Evolutionary conservation across 2,888 invertebrate genomes (phyloP).

Genomic region (Lepidonotus clava): DNA sequence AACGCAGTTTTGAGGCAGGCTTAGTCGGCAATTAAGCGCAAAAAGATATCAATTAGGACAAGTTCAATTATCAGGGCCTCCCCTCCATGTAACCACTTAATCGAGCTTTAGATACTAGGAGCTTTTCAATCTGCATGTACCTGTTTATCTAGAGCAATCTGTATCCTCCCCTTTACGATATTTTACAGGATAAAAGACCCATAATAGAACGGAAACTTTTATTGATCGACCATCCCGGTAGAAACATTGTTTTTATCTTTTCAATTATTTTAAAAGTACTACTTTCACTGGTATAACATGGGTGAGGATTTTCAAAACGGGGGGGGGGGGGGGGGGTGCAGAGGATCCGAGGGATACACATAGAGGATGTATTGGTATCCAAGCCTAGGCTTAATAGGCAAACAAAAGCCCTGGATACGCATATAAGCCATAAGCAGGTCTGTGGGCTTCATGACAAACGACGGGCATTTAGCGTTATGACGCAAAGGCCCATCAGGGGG

Average conservation of each 20-base stretch:
- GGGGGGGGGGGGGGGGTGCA: too few relatives aligned
- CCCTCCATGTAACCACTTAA: too few relatives aligned
- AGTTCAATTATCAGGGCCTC: too few relatives aligned
- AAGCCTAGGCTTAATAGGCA: constrained; percentile 24
- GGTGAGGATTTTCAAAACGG: too few relatives aligned
- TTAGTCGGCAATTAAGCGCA: background rate
- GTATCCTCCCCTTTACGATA: too few relatives aligned
- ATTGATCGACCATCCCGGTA: background rate
- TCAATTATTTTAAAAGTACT: too few relatives aligned
- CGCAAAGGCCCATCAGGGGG: background rate
- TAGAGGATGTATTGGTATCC: background rate
- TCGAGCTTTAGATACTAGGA: too few relatives aligned
- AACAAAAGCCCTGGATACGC: constrained; percentile 27
- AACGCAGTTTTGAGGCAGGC: background rate
- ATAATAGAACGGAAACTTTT: background rate
- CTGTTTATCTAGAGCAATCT: too few relatives aligned
- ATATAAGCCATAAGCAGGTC: background rate
- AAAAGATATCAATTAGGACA: constrained; percentile 37
- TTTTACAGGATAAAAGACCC: too few relatives aligned
- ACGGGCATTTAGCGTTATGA: constrained; percentile 37
- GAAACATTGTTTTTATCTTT: too few relatives aligned
- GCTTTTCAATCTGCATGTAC: too few relatives aligned
- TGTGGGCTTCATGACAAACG: background rate
- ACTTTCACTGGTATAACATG: too few relatives aligned
- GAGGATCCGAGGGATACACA: background rate